Percentiles rank a stretch among this genome's conserved stretches.
These are phyloP conservation scores for Paradisaea rubra DNA, from an alignment of 2,113 vertebrate species.

Conservation along the genomic window DNA sequence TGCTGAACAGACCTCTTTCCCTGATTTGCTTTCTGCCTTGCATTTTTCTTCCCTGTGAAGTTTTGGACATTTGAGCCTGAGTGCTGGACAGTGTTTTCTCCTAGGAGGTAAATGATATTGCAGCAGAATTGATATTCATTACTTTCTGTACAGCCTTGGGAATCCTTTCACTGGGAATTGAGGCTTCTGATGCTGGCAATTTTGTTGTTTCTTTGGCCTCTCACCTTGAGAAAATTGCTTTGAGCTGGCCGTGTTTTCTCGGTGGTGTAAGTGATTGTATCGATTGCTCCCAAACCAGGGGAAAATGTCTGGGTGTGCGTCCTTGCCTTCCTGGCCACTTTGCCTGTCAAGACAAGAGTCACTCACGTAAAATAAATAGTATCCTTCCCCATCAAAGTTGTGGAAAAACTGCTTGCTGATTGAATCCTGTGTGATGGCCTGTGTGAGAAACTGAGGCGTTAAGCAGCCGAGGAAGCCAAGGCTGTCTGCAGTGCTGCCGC, in stretches of 20 bases:
- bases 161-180: background rate
- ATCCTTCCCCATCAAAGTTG: background rate
- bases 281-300: background rate
- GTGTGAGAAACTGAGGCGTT: background rate
- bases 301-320: background rate
- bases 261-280: background rate
- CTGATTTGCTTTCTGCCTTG: background rate
- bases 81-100: background rate
- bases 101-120: constrained; percentile 24
- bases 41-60: background rate
- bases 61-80: background rate
- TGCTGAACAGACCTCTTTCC: background rate
- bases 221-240: constrained; percentile 44
- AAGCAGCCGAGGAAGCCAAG: background rate
- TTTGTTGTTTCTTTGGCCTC: constrained; percentile 26
- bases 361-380: background rate
- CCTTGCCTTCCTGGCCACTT: background rate
- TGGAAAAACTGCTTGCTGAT: background rate
- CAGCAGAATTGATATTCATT: constrained; percentile 9
- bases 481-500: background rate
- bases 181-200: constrained; percentile 19
- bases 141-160: background rate
- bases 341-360: background rate
- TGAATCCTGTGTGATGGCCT: background rate
- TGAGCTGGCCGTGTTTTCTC: background rate